Conservation (phyloP, 2,113 vertebrate species). For the Dasyurus viverrinus region DNA sequence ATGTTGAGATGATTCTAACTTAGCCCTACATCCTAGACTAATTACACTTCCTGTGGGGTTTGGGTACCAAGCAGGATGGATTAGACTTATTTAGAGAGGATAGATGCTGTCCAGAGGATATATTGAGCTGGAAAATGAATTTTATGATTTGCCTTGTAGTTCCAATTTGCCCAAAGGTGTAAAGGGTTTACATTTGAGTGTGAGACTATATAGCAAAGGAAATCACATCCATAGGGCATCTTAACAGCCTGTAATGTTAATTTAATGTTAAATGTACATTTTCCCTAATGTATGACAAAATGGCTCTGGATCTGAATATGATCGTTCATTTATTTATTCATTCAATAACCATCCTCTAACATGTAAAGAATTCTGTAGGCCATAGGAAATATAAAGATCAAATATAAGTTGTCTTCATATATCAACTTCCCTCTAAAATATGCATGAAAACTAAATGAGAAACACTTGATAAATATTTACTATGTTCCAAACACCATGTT, state of each 20-base stretch:
- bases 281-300: not conserved
- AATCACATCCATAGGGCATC: not conserved
- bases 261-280: too few relatives aligned
- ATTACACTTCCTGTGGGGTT: not conserved
- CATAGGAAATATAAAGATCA: not conserved
- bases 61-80: not conserved
- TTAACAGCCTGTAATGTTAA: not conserved
- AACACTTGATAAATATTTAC: not conserved
- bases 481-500: not conserved
- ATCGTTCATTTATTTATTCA: not conserved
- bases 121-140: not conserved
- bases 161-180: not conserved
- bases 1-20: not conserved
- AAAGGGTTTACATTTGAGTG: not conserved
- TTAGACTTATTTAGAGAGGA: not conserved
- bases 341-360: not conserved
- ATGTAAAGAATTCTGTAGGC: not conserved
- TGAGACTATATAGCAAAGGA: not conserved
- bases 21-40: not conserved
- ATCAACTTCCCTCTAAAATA: not conserved
- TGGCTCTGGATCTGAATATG: not conserved
- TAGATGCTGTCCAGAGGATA: not conserved
- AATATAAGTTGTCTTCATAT: not conserved
- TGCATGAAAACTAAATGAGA: too few relatives aligned
- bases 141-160: not conserved